phyloP scores from a whole-genome alignment of 2,113 vertebrate species.

The Nematolebias whitei region DNA sequence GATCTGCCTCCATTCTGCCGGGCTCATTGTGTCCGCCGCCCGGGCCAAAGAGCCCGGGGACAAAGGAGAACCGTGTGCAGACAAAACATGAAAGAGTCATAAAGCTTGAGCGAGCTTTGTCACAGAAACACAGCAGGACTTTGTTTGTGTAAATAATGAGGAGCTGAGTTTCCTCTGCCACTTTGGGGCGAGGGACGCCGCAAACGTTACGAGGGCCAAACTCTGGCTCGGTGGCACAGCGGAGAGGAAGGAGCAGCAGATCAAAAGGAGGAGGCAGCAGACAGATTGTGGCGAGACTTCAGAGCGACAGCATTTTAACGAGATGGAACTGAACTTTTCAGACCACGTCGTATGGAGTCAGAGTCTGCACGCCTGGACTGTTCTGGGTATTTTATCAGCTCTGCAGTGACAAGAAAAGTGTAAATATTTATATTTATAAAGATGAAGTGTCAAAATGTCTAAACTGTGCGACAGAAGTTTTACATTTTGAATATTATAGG shows the following conservation, averaged over 20 bases:
- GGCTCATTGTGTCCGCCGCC: conserved; percentile 92
- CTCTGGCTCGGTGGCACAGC: conserved; percentile 70
- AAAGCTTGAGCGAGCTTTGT: conserved; percentile 98
- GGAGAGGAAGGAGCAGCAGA: conserved; percentile 61
- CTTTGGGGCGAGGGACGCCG: conserved; percentile 81
- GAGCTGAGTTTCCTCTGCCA: conserved; percentile 84
- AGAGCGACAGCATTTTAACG: not conserved
- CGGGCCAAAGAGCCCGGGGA: conserved; percentile 96
- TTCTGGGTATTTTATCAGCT: too few relatives aligned
- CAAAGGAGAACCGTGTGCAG: conserved; percentile 96
- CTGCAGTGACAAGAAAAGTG: too few relatives aligned
- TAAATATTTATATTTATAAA: too few relatives aligned
- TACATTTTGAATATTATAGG: too few relatives aligned
- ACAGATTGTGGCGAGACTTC: not conserved
- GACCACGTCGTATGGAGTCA: too few relatives aligned
- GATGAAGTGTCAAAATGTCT: too few relatives aligned
- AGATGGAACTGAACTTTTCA: too few relatives aligned
- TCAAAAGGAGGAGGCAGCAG: conserved; percentile 10
- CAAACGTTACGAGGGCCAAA: conserved; percentile 46
- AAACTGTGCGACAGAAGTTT: too few relatives aligned
- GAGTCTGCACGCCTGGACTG: too few relatives aligned
- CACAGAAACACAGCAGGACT: conserved; percentile 97
- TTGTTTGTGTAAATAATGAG: conserved; percentile 99
- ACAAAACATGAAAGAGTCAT: conserved; percentile 96
- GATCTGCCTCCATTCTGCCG: conserved; percentile 99